Base-by-base conservation (phyloP, 37 sponge, comb jelly and placozoan genomes). In the Beroe forskalii region DNA sequence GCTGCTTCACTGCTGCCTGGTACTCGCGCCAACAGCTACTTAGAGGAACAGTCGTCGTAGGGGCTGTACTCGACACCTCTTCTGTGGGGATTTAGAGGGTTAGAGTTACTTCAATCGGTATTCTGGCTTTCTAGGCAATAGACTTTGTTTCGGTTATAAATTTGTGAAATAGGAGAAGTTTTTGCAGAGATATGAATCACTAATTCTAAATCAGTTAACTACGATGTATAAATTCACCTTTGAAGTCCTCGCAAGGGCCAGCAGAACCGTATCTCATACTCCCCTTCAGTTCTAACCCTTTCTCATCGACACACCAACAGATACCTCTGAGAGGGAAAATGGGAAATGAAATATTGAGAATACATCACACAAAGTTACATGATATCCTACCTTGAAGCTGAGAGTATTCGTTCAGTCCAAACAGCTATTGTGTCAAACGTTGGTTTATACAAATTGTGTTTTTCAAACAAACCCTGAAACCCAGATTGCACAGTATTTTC, bases 291-390 rank as follows among this genome's bases (percentile, higher is more conserved):
- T 80, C 86, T n/a, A 80, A 48, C 55, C 86, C 55, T 24, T 44
- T 4, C n/a, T 80, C 86, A 33, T 69, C 86, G 22, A 80, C 86
- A 80, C 86, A 44, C 86, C 86, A 80, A 23, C 55, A 80, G 14
- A 44, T 80, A 36, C 38, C 72, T 44, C 86, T 80, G 86, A 44
- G 38, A 12, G 31, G 4, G 4, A 27, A n/a, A n/a, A n/a, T n/a
- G n/a, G n/a, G n/a, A n/a, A n/a, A n/a, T n/a, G 17, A 55, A 20
- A 55, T 55, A 55, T 9, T 55, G 17, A 55, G 60, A 55, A 55
- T 9, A 17, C 17, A n/a, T n/a, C n/a, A n/a, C n/a, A n/a, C n/a
- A n/a, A n/a, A n/a, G n/a, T n/a, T n/a, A n/a, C n/a, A n/a, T n/a
- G n/a, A n/a, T n/a, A n/a, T n/a, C n/a, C n/a, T n/a, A n/a, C n/a